phyloP scores from a whole-genome alignment of 2,888 invertebrate genomes.

The Macaria notata region DNA sequence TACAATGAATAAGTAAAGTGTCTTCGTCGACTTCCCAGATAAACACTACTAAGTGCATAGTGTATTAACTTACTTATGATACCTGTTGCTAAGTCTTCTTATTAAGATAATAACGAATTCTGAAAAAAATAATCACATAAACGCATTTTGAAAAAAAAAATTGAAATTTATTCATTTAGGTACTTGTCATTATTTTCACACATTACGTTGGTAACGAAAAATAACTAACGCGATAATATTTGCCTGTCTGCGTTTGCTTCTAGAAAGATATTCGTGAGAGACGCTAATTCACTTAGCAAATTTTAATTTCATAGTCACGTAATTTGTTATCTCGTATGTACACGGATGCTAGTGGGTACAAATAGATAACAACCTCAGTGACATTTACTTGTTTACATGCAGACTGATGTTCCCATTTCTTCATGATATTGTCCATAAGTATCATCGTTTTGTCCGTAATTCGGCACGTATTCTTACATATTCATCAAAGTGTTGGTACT shows the following conservation, averaged over 20 bases:
- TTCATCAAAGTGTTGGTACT: too few relatives aligned
- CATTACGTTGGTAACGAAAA: too few relatives aligned
- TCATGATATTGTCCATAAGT: conserved; percentile 7
- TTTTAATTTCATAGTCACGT: conserved; percentile 15
- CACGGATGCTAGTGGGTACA: conserved; percentile 29
- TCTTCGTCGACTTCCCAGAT: conserved; percentile 18
- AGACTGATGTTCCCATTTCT: conserved; percentile 26
- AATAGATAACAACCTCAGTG: conserved; percentile 40
- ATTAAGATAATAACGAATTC: too few relatives aligned
- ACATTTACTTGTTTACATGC: conserved; percentile 36
- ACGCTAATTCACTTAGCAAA: conserved; percentile 11
- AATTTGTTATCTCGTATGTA: conserved; percentile 21
- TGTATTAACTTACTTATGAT: too few relatives aligned
- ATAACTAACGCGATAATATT: too few relatives aligned
- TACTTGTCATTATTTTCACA: too few relatives aligned
- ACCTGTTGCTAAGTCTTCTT: too few relatives aligned
- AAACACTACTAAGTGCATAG: neutral
- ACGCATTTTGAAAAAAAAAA: too few relatives aligned
- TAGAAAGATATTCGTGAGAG: neutral
- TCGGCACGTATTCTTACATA: too few relatives aligned
- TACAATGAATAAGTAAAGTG: conserved; percentile 31
- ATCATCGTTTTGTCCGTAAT: neutral
- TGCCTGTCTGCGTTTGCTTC: neutral
- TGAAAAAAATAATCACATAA: neutral
- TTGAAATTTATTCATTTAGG: too few relatives aligned